Evolutionary conservation across 2,113 vertebrate genomes (phyloP).

Genomic region (Ochotona curzoniae): DNA sequence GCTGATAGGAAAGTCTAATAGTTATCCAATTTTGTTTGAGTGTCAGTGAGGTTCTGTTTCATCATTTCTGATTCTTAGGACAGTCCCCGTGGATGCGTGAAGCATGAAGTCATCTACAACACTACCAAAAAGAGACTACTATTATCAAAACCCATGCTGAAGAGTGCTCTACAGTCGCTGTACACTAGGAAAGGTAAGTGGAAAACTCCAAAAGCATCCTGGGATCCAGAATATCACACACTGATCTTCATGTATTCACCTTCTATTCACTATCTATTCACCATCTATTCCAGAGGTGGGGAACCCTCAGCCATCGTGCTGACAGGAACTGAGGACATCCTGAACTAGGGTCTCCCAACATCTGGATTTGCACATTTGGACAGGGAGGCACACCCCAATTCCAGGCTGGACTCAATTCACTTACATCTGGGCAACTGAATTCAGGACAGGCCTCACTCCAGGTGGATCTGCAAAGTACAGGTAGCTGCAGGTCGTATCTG

Average conservation of each 20-base stretch:
- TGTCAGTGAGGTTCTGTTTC: conserved; percentile 64
- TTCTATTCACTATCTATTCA: not conserved
- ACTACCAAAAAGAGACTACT: conserved; percentile 14
- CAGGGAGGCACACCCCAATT: not conserved
- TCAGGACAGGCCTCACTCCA: not conserved
- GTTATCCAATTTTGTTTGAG: conserved; percentile 28
- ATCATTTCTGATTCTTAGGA: conserved; percentile 64
- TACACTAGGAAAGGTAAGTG: conserved; percentile 33
- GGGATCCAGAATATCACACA: conserved; percentile 4
- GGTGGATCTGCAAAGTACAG: not conserved
- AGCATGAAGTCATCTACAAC: conserved; percentile 67
- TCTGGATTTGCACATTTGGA: not conserved
- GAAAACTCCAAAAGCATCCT: conserved; percentile 21
- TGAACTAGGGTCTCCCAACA: not conserved
- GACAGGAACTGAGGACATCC: not conserved
- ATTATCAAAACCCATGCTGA: conserved; percentile 67
- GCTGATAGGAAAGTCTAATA: conserved; percentile 10
- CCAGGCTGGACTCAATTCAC: not conserved
- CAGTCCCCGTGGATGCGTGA: conserved; percentile 49
- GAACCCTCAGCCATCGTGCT: not conserved
- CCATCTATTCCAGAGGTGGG: not conserved
- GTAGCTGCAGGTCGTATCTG: not conserved
- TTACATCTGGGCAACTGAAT: not conserved
- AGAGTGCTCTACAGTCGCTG: conserved; percentile 51
- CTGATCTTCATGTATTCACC: not conserved